Evolutionary conservation across 1,140 invertebrate species (phyloP), one percentile per base, ranked within the genome.

Genomic region (Streblospio benedicti): DNA sequence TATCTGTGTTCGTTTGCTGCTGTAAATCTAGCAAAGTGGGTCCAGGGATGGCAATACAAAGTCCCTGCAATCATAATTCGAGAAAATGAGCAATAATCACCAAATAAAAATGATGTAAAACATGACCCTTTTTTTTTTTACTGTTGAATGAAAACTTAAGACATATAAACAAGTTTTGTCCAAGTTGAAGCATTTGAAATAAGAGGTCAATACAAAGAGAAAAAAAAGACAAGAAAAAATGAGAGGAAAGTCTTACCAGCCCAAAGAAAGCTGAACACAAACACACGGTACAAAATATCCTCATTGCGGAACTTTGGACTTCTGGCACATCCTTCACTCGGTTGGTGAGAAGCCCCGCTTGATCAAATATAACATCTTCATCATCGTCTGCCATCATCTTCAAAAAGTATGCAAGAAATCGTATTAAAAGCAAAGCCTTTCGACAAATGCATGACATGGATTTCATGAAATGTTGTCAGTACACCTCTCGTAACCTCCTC

Each of bases 21-120:
- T 69, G 68, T 45, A 79, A 67, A 57, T 78, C 73, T 1, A 73
- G 63, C 23, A 79, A 64, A 6, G 78, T 79, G 45, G 77, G 75
- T n/a, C 77, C 77, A 55, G 76, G 74, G 27, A 80, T 73, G 20
- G 77, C 71, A 31, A 79, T 72, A 65, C 73, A 76, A 28, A 79
- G 57, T 23, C 79, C 79, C 79, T 80, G 60, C n/a, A n/a, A n/a
- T n/a, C n/a, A n/a, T n/a, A n/a, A n/a, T n/a, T n/a, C n/a, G n/a
- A n/a, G 27, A 67, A 65, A 49, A 18, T n/a, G n/a, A n/a, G n/a
- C n/a, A n/a, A n/a, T n/a, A n/a, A n/a, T n/a, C n/a, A n/a, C n/a
- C n/a, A n/a, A n/a, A n/a, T n/a, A n/a, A n/a, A n/a, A n/a, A n/a
- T n/a, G n/a, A n/a, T n/a, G n/a, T n/a, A n/a, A n/a, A n/a, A n/a